Evolutionary conservation across 2,113 vertebrate genomes (phyloP).

Genomic region (Eretmochelys imbricata): DNA sequence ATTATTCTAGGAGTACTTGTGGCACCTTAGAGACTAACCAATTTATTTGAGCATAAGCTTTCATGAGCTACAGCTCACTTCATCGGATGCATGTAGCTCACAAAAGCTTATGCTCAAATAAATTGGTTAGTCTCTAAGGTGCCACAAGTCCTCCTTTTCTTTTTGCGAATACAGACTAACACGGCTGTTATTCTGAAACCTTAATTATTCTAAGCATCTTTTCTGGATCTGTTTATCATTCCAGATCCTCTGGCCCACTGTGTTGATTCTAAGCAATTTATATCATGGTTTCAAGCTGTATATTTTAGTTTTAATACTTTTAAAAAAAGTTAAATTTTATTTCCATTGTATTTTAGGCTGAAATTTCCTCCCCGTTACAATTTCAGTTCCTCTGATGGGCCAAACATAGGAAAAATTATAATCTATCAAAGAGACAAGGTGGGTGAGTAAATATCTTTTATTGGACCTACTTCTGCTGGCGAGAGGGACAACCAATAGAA

Average conservation of each 20-base stretch:
- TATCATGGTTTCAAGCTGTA: not conserved
- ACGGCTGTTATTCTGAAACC: not conserved
- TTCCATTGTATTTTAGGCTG: not conserved
- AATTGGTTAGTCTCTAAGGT: too few species aligned
- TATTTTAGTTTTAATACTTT: not conserved
- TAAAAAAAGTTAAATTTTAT: not conserved
- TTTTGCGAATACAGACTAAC: too few species aligned
- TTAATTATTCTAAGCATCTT: rapidly evolving
- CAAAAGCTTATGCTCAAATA: too few species aligned
- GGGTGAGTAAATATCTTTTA: not conserved
- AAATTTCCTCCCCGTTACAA: not conserved
- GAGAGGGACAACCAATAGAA: not conserved
- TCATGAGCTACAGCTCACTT: too few species aligned
- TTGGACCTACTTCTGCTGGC: not conserved
- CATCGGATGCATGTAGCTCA: too few species aligned
- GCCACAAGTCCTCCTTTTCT: too few species aligned
- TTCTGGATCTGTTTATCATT: rapidly evolving
- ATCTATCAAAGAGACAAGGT: not conserved
- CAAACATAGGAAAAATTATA: not conserved
- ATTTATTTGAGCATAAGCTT: too few species aligned
- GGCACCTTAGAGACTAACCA: too few species aligned
- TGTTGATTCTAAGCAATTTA: not conserved
- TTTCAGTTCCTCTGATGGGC: not conserved
- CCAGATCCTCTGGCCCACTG: not conserved
- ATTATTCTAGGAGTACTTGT: not conserved